phyloP scores from a whole-genome alignment of 2,113 vertebrate species.

The Gymnorhina tibicen region DNA sequence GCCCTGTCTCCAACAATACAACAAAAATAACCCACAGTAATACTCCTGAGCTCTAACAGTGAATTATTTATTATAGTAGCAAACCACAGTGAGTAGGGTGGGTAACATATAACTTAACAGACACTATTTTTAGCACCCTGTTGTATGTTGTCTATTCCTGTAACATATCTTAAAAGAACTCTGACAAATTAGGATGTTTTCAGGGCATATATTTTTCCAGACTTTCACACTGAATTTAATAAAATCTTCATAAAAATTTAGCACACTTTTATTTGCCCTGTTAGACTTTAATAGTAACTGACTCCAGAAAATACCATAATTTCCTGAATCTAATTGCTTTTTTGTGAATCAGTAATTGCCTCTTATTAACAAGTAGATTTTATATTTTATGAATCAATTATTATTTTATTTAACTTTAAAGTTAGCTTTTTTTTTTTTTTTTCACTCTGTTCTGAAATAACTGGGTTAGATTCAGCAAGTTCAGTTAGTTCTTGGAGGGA shows the following conservation, averaged over 20 bases:
- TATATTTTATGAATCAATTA: background rate
- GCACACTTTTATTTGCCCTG: background rate
- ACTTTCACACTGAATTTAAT: background rate
- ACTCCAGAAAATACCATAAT: background rate
- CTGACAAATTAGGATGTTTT: background rate
- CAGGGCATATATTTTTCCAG: background rate
- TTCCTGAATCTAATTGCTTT: background rate
- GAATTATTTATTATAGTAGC: background rate
- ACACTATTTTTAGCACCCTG: background rate
- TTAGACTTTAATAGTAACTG: background rate
- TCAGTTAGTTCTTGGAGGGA: conserved; percentile 64
- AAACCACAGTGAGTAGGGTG: background rate
- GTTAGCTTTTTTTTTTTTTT: background rate
- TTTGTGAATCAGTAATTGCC: background rate
- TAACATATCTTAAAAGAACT: background rate
- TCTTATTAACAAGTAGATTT: background rate
- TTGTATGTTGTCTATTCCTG: background rate
- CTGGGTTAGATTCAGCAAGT: conserved; percentile 54
- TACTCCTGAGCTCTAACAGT: background rate
- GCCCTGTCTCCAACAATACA: background rate
- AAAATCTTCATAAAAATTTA: background rate
- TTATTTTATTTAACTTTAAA: background rate
- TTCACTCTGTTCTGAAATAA: background rate
- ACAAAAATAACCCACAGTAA: background rate
- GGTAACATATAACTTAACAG: background rate